Conservation (phyloP, 1,140 invertebrate species). For the Trichonephila inaurata region DNA sequence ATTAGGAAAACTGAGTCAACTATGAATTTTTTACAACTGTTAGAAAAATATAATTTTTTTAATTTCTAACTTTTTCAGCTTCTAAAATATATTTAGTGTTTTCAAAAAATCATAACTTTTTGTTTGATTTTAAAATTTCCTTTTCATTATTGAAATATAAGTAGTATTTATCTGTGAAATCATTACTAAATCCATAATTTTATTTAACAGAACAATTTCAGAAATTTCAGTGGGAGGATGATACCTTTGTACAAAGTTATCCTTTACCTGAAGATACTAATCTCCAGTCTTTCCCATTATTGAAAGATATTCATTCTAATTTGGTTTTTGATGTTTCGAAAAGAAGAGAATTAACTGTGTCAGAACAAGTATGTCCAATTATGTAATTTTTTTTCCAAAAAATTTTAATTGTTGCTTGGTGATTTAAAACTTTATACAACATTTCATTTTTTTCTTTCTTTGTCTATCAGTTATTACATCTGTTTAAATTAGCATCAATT, state of each 20-base stretch:
- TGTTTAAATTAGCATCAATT: too few relatives aligned
- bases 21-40: too few relatives aligned
- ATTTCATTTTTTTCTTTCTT: not conserved
- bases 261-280: conserved; percentile 81
- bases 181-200: not conserved
- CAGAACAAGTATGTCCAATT: conserved; percentile 36
- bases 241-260: conserved; percentile 79
- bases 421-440: too few relatives aligned
- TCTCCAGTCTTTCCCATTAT: conserved; percentile 80
- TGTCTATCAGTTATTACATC: not conserved
- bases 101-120: too few relatives aligned
- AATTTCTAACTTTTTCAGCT: too few relatives aligned
- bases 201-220: conserved; percentile 9
- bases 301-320: conserved; percentile 79
- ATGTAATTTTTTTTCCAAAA: not conserved
- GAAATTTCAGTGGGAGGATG: not conserved
- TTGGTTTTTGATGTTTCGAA: conserved; percentile 78
- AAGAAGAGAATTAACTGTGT: conserved; percentile 37
- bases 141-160: not conserved
- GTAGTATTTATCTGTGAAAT: not conserved
- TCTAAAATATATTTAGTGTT: too few relatives aligned
- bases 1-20: too few relatives aligned
- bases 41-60: too few relatives aligned
- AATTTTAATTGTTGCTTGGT: too few relatives aligned
- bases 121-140: too few relatives aligned